These are phyloP conservation scores for Cyclargus thomasi DNA, from an alignment of 1,140 invertebrate genomes.

Conservation along the genomic window DNA sequence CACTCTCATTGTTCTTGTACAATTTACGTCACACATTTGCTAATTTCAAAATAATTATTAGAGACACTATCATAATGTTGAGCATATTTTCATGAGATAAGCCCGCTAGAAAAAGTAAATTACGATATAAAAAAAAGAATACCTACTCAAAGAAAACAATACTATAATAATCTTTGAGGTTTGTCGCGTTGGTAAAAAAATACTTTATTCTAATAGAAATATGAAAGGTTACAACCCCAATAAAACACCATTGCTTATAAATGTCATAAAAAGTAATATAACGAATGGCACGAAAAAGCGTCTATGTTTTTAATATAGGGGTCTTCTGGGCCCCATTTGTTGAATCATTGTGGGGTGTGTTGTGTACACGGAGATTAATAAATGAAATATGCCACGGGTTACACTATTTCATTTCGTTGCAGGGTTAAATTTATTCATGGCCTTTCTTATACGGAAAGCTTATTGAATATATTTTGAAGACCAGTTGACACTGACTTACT, in stretches of 20 bases:
- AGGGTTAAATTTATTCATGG: conserved; percentile 41
- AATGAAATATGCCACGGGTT: conserved; percentile 49
- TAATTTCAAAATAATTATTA: no score
- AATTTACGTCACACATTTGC: no score
- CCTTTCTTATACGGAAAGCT: not conserved
- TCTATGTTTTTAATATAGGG: conserved; percentile 7
- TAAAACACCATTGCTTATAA: not conserved
- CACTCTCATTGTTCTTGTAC: no score
- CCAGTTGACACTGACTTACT: not conserved
- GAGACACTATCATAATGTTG: no score
- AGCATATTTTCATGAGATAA: no score
- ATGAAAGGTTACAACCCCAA: not conserved
- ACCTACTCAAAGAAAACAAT: no score
- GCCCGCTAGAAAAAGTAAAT: no score
- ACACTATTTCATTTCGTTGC: conserved; percentile 27
- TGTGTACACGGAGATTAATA: conserved; percentile 50
- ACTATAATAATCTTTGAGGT: no score
- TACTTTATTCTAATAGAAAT: not conserved
- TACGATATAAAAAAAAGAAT: no score
- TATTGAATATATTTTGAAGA: not conserved
- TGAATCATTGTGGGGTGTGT: conserved; percentile 42
- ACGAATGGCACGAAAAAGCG: conserved; percentile 2
- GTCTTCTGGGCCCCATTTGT: conserved; percentile 40
- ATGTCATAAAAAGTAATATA: conserved; percentile 7
- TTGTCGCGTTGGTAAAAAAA: not conserved